Conservation (phyloP, 2,113 vertebrate species). For the Amazona vittata region DNA sequence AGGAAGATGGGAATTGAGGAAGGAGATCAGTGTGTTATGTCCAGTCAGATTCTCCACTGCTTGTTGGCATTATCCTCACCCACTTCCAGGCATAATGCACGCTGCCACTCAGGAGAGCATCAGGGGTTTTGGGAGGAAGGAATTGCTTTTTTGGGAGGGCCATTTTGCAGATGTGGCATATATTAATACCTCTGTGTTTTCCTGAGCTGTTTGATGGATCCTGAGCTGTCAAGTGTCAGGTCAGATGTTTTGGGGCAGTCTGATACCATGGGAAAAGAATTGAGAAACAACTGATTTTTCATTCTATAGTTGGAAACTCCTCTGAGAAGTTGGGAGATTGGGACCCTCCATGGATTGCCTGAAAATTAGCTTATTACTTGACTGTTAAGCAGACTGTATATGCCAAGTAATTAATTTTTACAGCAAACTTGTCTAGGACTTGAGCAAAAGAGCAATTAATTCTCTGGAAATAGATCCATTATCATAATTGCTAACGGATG, state of each 20-base stretch:
- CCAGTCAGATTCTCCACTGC: neutral
- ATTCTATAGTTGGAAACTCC: neutral
- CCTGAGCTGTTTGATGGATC: neutral
- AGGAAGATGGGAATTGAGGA: neutral
- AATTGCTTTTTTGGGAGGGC: neutral
- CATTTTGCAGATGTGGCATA: neutral
- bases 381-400: constrained; percentile 45
- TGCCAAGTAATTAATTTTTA: constrained; percentile 73
- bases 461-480: constrained; percentile 50
- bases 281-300: neutral
- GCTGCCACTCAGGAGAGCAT: neutral
- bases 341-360: neutral
- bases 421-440: constrained; percentile 49
- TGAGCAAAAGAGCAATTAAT: constrained; percentile 62
- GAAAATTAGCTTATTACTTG: constrained; percentile 60
- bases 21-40: neutral
- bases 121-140: fast-evolving
- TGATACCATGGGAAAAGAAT: neutral
- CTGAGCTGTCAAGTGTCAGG: neutral
- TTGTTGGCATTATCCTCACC: neutral
- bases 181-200: neutral
- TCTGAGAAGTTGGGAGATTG: neutral
- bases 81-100: fast-evolving
- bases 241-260: neutral
- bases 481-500: constrained; percentile 68